These are phyloP conservation scores for Cepaea nemoralis DNA, from an alignment of 1,140 invertebrate species.

Conservation along the genomic window DNA sequence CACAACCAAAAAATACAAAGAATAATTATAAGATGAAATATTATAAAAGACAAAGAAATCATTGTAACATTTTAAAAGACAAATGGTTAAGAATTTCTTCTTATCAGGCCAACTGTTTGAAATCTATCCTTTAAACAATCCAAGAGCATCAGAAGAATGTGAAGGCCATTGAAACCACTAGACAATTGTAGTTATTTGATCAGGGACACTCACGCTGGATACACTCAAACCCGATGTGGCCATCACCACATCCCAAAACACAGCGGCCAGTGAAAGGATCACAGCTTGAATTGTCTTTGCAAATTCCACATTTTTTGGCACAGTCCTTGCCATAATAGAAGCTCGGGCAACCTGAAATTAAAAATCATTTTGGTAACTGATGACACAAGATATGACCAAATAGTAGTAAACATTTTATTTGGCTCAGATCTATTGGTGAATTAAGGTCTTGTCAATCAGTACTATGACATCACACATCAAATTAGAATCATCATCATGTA, in stretches of 20 bases:
- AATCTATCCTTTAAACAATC: no score
- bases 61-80: no score
- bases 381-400: not conserved
- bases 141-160: no score
- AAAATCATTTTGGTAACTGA: not conserved
- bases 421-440: not conserved
- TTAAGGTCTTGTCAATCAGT: not conserved
- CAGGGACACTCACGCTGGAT: conserved; percentile 26
- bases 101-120: no score
- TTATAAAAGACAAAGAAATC: no score
- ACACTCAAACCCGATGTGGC: conserved; percentile 43
- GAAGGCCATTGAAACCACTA: no score
- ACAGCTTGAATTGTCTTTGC: conserved; percentile 47
- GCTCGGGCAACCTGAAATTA: conserved; percentile 41
- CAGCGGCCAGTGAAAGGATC: conserved; percentile 47
- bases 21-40: no score
- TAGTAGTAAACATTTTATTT: not conserved
- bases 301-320: conserved; percentile 41
- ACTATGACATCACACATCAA: no score
- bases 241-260: conserved; percentile 44
- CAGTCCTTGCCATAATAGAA: conserved; percentile 49
- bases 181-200: no score
- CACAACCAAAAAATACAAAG: no score
- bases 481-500: no score
- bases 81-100: no score